Evolutionary conservation across 1,140 invertebrate genomes (phyloP).

Genomic region (Orius insidiosus): DNA sequence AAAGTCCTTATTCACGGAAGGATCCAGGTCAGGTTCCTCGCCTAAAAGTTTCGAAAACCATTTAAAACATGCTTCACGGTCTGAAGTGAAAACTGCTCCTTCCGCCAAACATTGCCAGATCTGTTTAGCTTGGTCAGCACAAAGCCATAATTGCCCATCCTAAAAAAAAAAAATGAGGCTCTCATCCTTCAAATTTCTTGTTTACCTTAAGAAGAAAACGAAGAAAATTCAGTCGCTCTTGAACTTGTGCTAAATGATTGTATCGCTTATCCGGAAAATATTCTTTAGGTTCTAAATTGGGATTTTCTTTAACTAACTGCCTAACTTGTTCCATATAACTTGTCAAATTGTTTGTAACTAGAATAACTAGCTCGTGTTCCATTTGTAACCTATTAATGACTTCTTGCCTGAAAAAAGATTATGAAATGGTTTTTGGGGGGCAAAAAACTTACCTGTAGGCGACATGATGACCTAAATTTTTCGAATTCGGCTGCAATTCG

Average conservation of each 20-base stretch:
- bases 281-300: conserved; percentile 58
- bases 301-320: conserved; percentile 36
- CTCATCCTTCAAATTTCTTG: too few relatives aligned
- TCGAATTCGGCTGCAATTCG: conserved; percentile 58
- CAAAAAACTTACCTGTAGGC: conserved; percentile 40
- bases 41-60: conserved; percentile 99
- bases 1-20: conserved; percentile 90
- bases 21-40: conserved; percentile 91
- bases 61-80: conserved; percentile 92
- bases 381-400: conserved; percentile 84
- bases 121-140: conserved; percentile 89
- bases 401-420: conserved; percentile 37
- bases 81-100: conserved; percentile 74
- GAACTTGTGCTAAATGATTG: conserved; percentile 81
- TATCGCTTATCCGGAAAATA: conserved; percentile 79
- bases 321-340: conserved; percentile 80
- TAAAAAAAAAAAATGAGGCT: conserved; percentile 16
- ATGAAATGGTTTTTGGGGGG: neutral
- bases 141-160: conserved; percentile 62
- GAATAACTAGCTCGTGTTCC: conserved; percentile 80
- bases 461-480: conserved; percentile 40
- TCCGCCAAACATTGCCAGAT: conserved; percentile 95
- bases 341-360: conserved; percentile 84
- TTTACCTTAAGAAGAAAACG: conserved; percentile 69
- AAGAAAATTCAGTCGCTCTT: conserved; percentile 86